A percentile compares a stretch with the other conserved stretches of the same genome.
Evolutionary conservation across 2,888 invertebrate species (phyloP).

Genomic region (Caenorhabditis afra): DNA sequence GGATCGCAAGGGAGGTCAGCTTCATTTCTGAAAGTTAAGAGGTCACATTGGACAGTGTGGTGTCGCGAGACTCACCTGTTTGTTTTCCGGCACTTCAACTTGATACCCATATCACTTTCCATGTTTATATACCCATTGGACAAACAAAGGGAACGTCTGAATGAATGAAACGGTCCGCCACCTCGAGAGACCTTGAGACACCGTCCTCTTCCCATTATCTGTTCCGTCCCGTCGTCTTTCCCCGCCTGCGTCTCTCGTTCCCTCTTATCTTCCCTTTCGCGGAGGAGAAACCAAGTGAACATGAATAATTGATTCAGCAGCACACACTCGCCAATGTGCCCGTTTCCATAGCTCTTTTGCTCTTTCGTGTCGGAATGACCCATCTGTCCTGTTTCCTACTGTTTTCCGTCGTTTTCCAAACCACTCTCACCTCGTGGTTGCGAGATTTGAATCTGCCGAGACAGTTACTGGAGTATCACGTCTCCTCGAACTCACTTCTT

Average conservation of each 20-base stretch:
- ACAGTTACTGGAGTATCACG: conserved; percentile 41
- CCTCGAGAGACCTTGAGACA: not conserved
- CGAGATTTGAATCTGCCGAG: conserved; percentile 39
- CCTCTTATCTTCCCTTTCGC: not conserved
- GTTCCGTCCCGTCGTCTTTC: conserved; percentile 38
- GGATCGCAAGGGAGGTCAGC: too few species aligned
- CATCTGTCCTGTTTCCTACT: not conserved
- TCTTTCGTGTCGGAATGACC: not conserved
- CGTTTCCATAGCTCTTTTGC: not conserved
- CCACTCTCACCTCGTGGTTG: not conserved
- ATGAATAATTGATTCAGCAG: not conserved
- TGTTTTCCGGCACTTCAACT: too few species aligned
- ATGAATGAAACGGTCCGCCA: not conserved
- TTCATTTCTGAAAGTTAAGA: too few species aligned
- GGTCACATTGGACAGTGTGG: too few species aligned
- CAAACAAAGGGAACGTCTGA: too few species aligned
- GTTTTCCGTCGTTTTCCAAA: too few species aligned
- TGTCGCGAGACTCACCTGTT: too few species aligned
- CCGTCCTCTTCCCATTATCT: conserved; percentile 43
- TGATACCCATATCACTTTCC: too few species aligned
- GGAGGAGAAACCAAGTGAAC: too few species aligned
- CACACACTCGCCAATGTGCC: not conserved
- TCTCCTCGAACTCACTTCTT: not conserved
- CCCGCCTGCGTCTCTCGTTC: conserved; percentile 36
- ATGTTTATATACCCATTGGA: too few species aligned